phyloP scores from a whole-genome alignment of 2,797 vertebrate genomes.

The Tragelaphus oryx region DNA sequence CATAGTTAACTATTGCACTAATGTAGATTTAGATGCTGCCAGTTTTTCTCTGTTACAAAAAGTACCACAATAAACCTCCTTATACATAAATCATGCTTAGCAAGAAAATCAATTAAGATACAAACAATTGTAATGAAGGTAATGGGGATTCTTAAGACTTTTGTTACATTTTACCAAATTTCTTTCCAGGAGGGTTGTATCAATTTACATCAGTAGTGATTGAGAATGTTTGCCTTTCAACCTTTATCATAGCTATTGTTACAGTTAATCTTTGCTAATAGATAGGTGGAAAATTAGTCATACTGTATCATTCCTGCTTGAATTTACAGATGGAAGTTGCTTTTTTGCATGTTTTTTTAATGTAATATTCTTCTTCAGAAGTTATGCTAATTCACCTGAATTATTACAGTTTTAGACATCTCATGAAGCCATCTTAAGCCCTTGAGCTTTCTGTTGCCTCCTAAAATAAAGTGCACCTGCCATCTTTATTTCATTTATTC shows the following conservation, averaged over 20 bases:
- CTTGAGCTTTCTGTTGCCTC: conserved; percentile 12
- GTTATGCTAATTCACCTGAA: conserved; percentile 34
- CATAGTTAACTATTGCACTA: conserved; percentile 16
- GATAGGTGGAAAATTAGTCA: conserved; percentile 43
- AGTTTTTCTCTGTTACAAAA: conserved; percentile 15
- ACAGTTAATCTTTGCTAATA: conserved; percentile 40
- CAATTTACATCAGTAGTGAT: neutral
- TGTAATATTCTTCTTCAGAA: conserved; percentile 35
- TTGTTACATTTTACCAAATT: neutral
- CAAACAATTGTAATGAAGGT: neutral
- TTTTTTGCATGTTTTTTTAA: neutral
- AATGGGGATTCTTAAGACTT: neutral
- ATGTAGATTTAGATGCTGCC: neutral
- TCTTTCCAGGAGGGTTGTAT: conserved; percentile 17
- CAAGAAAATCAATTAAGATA: conserved; percentile 39
- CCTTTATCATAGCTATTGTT: neutral
- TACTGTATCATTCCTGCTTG: neutral
- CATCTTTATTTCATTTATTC: conserved; percentile 41
- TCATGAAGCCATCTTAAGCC: neutral
- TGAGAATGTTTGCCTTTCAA: neutral
- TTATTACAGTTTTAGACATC: neutral
- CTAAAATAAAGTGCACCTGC: neutral
- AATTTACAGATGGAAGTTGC: conserved; percentile 24
- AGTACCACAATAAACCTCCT: neutral
- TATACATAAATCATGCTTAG: neutral